Percentiles rank a stretch among this genome's conserved stretches.
These are phyloP conservation scores for Drosophila bifasciata DNA, from an alignment of 1,140 invertebrate species.

Conservation along the genomic window DNA sequence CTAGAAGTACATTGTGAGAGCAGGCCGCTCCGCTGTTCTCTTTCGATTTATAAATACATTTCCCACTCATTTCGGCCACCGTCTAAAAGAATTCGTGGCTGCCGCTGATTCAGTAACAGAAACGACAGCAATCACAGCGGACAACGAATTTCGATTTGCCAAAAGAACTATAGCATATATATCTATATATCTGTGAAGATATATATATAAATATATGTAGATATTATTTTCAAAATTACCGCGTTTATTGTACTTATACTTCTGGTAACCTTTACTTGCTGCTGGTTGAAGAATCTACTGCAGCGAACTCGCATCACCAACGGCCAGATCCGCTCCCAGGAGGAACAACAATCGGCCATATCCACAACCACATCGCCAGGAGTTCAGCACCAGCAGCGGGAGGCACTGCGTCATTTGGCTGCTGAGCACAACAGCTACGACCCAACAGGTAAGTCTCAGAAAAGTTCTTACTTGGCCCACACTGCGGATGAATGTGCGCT, in stretches of 20 bases:
- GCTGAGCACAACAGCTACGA: slow-evolving; percentile 67
- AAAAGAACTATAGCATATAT: slow-evolving; percentile 11
- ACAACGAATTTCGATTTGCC: slow-evolving; percentile 28
- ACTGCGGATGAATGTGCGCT: slow-evolving; percentile 52
- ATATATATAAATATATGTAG: slow-evolving; percentile 32
- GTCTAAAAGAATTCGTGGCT: slow-evolving; percentile 19
- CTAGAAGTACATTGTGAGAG: slow-evolving; percentile 8
- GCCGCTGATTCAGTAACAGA: slow-evolving; percentile 55
- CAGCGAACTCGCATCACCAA: slow-evolving; percentile 53
- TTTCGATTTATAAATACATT: slow-evolving; percentile 72
- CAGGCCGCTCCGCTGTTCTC: slow-evolving; percentile 15
- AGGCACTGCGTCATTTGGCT: slow-evolving; percentile 56
- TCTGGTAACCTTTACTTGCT: slow-evolving; percentile 56
- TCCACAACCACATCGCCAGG: slow-evolving; percentile 23
- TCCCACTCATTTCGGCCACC: slow-evolving; percentile 53
- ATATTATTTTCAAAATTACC: slow-evolving; percentile 53
- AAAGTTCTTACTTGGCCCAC: slow-evolving; percentile 30
- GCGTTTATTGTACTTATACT: slow-evolving; percentile 44
- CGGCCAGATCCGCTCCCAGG: slow-evolving; percentile 26
- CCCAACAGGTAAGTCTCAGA: slow-evolving; percentile 62
- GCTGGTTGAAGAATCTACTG: slow-evolving; percentile 63
- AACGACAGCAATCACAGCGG: slow-evolving; percentile 44
- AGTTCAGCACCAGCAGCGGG: slow-evolving; percentile 31
- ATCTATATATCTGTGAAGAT: slow-evolving; percentile 5
- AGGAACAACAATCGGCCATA: slow-evolving; percentile 23